Conservation (phyloP, 2,888 invertebrate species). For the Heterodera filipjevi region DNA sequence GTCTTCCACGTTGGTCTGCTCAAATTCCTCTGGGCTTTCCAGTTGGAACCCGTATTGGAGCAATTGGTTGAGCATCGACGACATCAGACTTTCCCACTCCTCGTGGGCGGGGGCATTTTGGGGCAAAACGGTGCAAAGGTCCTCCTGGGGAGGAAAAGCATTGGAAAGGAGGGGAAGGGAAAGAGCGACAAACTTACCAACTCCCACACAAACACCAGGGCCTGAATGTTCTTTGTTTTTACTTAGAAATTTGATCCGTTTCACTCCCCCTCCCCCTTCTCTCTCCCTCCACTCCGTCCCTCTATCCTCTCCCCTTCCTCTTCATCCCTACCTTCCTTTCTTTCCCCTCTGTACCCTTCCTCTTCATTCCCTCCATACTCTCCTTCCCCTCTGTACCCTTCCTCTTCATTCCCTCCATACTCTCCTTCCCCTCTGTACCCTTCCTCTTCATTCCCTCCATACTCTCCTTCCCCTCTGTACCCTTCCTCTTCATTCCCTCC, state of each 20-base stretch:
- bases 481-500: no score
- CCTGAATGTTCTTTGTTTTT: not conserved
- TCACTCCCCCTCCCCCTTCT: not conserved
- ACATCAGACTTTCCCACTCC: conserved; percentile 1
- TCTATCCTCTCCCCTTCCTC: no score
- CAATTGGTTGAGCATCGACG: not conserved
- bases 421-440: no score
- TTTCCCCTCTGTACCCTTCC: no score
- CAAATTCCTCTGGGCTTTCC: conserved; percentile 22
- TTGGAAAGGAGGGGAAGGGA: no score
- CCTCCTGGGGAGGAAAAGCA: conserved; percentile 14
- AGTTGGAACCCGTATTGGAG: conserved; percentile 21
- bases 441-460: no score
- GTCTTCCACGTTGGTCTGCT: conserved; percentile 22
- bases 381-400: no score
- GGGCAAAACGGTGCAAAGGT: conserved; percentile 20
- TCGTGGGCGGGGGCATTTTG: not conserved
- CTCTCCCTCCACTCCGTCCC: no score
- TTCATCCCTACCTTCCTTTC: no score
- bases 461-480: no score
- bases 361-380: no score
- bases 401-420: no score
- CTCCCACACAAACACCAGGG: conserved; percentile 25
- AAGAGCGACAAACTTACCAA: conserved; percentile 8
- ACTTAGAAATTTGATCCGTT: not conserved